A percentile compares a stretch with the other conserved stretches of the same genome.
Conservation (phyloP, 2,113 vertebrate genomes). For the Vimba vimba region DNA sequence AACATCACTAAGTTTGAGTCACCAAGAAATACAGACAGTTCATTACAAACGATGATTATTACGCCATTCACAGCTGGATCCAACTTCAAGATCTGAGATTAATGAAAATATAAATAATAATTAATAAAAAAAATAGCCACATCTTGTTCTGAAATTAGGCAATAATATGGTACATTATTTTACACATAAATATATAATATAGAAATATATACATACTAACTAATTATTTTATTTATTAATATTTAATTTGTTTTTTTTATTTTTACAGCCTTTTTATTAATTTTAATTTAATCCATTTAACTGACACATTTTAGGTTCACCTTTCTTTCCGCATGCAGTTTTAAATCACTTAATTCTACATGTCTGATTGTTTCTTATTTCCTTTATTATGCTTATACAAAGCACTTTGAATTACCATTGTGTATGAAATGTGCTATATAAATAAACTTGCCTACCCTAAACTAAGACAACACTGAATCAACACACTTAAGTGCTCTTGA, state of each 20-base stretch:
- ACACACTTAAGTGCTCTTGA: constrained; percentile 21
- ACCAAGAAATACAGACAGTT: neutral
- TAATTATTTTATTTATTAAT: neutral
- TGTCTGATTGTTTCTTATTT: neutral
- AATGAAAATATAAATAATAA: neutral
- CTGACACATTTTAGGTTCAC: neutral
- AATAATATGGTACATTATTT: neutral
- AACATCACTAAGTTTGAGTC: neutral
- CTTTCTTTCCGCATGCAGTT: neutral
- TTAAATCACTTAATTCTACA: neutral
- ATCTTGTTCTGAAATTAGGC: neutral
- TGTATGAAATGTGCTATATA: neutral
- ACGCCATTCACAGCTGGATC: neutral
- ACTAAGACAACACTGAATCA: constrained; percentile 11
- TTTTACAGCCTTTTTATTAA: neutral
- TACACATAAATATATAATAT: neutral
- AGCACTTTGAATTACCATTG: constrained; percentile 7
- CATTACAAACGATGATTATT: neutral
- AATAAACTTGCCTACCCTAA: neutral
- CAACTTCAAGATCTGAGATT: neutral
- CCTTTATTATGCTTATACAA: neutral
- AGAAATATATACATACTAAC: neutral
- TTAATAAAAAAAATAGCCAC: neutral
- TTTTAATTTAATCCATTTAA: neutral
- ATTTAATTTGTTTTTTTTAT: neutral